These are phyloP conservation scores for Fukomys damarensis DNA, from an alignment of 2,113 vertebrate genomes.

Conservation along the genomic window DNA sequence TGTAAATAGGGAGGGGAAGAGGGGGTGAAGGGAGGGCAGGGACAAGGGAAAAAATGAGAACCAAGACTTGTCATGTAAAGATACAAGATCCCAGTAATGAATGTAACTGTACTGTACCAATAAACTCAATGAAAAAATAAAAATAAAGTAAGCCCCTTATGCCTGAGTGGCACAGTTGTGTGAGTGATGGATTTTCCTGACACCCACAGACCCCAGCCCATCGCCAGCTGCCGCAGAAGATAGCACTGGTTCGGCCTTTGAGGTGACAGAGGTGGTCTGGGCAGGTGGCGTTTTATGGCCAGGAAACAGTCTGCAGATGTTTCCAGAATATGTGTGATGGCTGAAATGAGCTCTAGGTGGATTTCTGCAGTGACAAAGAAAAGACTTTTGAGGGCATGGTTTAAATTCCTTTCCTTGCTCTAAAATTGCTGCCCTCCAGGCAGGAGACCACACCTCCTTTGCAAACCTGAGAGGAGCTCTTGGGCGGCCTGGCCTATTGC, in stretches of 20 bases:
- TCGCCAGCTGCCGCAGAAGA: neutral
- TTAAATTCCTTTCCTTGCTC: conserved; percentile 41
- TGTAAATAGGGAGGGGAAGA: no score
- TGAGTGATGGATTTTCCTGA: conserved; percentile 61
- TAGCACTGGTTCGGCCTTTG: neutral
- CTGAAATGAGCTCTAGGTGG: conserved; percentile 42
- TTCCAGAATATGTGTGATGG: neutral
- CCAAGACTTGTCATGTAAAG: no score
- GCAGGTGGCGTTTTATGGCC: conserved; percentile 28
- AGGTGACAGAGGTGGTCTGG: neutral
- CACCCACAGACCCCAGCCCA: neutral
- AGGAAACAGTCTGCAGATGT: neutral
- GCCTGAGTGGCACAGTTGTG: neutral
- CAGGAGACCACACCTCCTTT: neutral
- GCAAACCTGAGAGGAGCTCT: neutral
- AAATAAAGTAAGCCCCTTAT: conserved; percentile 50
- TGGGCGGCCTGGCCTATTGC: neutral
- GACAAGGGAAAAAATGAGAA: no score
- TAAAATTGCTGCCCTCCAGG: neutral
- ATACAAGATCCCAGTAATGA: no score
- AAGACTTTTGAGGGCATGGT: conserved; percentile 53
- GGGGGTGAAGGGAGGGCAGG: no score
- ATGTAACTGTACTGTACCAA: no score
- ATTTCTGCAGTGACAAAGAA: conserved; percentile 59
- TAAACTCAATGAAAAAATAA: no score